phyloP scores from a whole-genome alignment of 1,140 invertebrate species.

The Temnothorax longispinosus region DNA sequence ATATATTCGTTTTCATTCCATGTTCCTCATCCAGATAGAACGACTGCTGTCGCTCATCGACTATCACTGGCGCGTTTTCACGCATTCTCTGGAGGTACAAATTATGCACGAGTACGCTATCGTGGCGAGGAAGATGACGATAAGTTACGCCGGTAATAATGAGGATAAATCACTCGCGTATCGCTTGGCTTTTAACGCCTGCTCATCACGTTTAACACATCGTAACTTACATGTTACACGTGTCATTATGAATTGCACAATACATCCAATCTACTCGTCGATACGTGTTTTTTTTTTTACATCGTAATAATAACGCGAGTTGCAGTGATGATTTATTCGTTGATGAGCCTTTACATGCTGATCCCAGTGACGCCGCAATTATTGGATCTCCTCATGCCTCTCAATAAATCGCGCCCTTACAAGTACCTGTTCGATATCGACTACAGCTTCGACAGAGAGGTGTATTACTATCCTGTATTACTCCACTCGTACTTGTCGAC shows the following conservation, averaged over 20 bases:
- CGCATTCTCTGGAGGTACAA: constrained; percentile 8
- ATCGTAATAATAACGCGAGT: neutral
- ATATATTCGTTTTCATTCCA: too few species aligned
- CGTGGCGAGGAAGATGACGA: neutral
- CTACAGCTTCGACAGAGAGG: constrained; percentile 24
- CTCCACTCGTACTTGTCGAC: neutral
- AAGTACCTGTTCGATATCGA: constrained; percentile 25
- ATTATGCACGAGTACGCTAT: constrained; percentile 38
- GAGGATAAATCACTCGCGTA: neutral
- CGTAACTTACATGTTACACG: neutral
- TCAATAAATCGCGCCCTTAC: constrained; percentile 31
- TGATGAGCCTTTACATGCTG: constrained; percentile 7
- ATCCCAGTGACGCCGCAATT: constrained; percentile 30
- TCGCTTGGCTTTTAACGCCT: neutral
- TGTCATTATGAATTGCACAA: neutral
- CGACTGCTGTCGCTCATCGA: constrained; percentile 9
- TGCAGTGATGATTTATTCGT: constrained; percentile 16
- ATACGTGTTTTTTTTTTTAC: neutral
- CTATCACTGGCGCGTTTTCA: constrained; percentile 27
- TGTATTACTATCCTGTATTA: constrained; percentile 23
- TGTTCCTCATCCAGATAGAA: neutral
- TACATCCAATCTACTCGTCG: neutral
- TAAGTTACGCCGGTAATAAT: constrained; percentile 18
- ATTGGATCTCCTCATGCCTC: constrained; percentile 15
- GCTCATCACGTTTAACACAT: neutral